Base-by-base conservation (phyloP, 1,140 invertebrate genomes). In the Caenorhabditis inopinata region DNA sequence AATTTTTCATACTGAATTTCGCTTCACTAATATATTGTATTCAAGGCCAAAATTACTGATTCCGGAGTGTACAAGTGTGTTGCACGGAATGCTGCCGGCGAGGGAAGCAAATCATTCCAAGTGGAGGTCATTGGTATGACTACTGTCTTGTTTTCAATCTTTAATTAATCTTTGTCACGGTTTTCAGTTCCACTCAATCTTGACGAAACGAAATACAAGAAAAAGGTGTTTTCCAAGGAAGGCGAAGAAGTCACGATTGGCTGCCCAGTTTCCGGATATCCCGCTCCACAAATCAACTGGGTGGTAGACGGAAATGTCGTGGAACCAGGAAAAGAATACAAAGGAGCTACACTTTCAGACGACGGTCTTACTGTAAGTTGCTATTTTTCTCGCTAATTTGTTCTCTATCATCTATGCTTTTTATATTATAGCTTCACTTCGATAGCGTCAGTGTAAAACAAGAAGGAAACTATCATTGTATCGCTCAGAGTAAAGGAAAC, bases 1-100 rank as follows among this genome's bases (percentile, higher is more conserved):
- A 18, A 32, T n/a, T 58, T 58, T 16, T 1, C n/a, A 48, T 6
- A 2, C 12, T 18, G n/a, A 48, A 2, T n/a, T n/a, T 48, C 3
- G 12, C n/a, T 2, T 29, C 4, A 18, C 12, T 35, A 77, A 48
- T 27, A 78, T 9, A 45, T 48, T 11, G 76, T 82, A n/a, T 49
- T 77, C 11, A 42, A 84, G 32, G 77, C 84, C 0, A 47, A 74
- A n/a, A 81, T 78, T 6, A 49, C 76, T 1, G 89, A 90, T 79
- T 77, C 82, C 11, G 89, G 89, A 1, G 78, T 80, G 9, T 90
- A 90, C 81, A 87, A 82, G 53, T 90, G 89, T 83, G 83, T 83
- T 51, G 89, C 89, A 4, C 84, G 85, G 9, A 90, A 90, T 84
- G 83, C 83, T 32, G 90, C 89, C 32, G 90, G 90, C 16, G 82